Conservation (phyloP, 2,888 invertebrate species). For the Rhodophaea formosa region DNA sequence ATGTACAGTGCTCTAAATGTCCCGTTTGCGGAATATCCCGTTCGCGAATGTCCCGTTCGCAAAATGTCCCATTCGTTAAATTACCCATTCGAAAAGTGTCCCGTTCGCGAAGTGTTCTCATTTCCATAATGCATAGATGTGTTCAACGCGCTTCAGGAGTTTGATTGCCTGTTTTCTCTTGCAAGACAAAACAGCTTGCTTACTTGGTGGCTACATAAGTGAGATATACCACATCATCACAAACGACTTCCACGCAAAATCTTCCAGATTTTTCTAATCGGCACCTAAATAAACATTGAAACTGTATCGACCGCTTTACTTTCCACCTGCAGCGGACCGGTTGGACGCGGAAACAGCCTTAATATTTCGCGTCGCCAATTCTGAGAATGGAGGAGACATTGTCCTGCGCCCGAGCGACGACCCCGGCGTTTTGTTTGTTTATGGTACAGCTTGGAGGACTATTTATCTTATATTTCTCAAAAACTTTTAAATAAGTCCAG, state of each 20-base stretch:
- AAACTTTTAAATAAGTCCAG: no score
- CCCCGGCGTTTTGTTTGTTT: conserved; percentile 58
- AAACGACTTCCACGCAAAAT: background rate
- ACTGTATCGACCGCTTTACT: background rate
- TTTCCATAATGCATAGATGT: no score
- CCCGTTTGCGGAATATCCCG: no score
- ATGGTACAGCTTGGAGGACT: conserved; percentile 29
- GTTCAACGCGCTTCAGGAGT: no score
- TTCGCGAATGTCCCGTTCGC: no score
- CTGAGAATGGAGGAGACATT: conserved; percentile 63
- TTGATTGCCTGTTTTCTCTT: background rate
- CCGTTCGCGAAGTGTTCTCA: no score
- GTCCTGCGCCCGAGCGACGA: conserved; percentile 60
- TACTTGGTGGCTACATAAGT: no score
- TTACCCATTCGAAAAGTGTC: no score
- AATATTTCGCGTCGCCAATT: conserved; percentile 59
- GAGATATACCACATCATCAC: background rate
- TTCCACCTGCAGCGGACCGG: conserved; percentile 6
- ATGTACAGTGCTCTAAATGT: no score
- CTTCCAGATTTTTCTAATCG: background rate
- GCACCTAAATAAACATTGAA: background rate
- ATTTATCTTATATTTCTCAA: background rate
- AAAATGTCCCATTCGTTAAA: no score
- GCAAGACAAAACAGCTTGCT: no score
- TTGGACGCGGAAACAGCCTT: conserved; percentile 53